Evolutionary conservation across 1,140 invertebrate species (phyloP), one percentile per base, ranked within the genome.

Genomic region (Lordiphosa mommai): DNA sequence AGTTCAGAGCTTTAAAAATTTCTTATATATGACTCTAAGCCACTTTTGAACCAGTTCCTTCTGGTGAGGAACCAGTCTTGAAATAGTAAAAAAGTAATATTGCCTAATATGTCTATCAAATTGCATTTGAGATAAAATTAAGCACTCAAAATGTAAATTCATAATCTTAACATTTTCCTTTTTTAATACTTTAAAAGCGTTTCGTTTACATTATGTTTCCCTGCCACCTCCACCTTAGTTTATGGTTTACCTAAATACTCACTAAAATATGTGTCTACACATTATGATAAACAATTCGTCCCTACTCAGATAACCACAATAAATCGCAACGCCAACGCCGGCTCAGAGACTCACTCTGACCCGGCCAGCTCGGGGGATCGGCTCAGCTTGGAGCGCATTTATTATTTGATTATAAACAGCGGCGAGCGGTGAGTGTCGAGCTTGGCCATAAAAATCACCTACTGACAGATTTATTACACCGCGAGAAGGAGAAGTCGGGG

Each of bases 401-500:
- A 82, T 80, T 80, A 80, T 80, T 80, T 80, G 76, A 80, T 80
- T 80, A 80, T 80, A 80, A 80, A 71, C 76, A 29, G 44, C 27
- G 47, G 29, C 16, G 53, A 51, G 68, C 68, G 69, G 68, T 55
- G 61, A 82, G 76, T 76, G 76, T 80, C 71, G 76, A 82, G 77
- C 79, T 67, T 44, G 72, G 67, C 77, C 77, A 82, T 82, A 84
- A 82, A 82, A 82, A 82, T 85, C 77, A 82, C 77, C 79, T 82
- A 77, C 79, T 82, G 77, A 82, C 79, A 82, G 72, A 82, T 85
- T 82, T 85, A 82, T 85, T 82, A 82, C 77, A 84, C 72, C 67
- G 53, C 61, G 47, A 69, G 70, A 48, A 52, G 32, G 33, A 33
- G 41, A 44, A 38, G 56, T 43, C 40, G 49, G 38, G 38, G 47